Percentiles rank a stretch among this genome's conserved stretches.
Evolutionary conservation across 2,888 invertebrate species (phyloP).

Genomic region (Cheilosia urbana): DNA sequence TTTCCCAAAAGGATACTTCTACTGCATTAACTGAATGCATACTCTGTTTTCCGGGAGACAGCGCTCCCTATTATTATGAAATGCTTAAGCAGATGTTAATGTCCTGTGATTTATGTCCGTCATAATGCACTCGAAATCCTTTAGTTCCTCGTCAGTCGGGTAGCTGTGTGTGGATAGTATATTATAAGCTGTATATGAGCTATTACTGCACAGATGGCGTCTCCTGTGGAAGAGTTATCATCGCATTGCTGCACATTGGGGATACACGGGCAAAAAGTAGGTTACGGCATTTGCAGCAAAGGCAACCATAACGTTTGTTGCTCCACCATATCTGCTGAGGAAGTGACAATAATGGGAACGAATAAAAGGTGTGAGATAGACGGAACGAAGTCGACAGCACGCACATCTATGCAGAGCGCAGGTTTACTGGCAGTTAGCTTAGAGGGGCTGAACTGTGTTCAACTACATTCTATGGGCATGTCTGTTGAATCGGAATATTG

Average conservation of each 20-base stretch:
- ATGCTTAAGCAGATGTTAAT: constrained; percentile 82
- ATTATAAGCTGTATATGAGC: constrained; percentile 42
- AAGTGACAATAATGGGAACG: constrained; percentile 16
- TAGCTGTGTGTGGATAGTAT: not conserved
- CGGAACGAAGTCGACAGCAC: no score
- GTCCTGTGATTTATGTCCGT: constrained; percentile 80
- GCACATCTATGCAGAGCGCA: no score
- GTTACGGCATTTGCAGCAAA: constrained; percentile 6
- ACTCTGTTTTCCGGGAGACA: constrained; percentile 16
- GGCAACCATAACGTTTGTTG: not conserved
- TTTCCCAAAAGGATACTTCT: constrained; percentile 59
- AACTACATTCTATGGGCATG: no score
- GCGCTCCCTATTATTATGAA: constrained; percentile 76
- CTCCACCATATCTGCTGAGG: not conserved
- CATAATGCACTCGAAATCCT: constrained; percentile 65
- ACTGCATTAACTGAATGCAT: constrained; percentile 62
- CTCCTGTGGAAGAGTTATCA: constrained; percentile 39
- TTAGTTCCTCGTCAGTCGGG: constrained; percentile 17
- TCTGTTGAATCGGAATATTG: no score
- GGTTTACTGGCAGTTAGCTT: no score
- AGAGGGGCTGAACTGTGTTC: no score
- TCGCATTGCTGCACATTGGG: constrained; percentile 35
- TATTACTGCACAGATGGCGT: constrained; percentile 50
- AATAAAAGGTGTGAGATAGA: constrained; percentile 3
- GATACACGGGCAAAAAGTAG: constrained; percentile 23